Evolutionary conservation across 2,888 invertebrate genomes (phyloP), one percentile per base, ranked within the genome.

Genomic region (Resseliella maxima): DNA sequence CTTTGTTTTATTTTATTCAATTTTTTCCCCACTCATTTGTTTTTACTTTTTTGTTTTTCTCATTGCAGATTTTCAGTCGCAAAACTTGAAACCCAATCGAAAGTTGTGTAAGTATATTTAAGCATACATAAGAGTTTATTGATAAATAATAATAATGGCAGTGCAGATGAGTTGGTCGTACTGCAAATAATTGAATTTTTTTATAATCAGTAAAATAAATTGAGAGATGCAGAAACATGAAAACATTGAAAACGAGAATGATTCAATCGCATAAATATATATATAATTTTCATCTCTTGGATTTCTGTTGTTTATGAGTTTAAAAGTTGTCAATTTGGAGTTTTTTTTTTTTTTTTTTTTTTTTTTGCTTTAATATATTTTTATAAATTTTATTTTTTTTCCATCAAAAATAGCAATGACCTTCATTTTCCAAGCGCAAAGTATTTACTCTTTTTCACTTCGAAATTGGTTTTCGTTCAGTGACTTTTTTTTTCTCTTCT

Each of bases 391-490:
- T n/a, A n/a, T n/a, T n/a, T n/a, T n/a, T 59, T 59, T 59, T 59
- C 24, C 18, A 12, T 59, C 3, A n/a, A 24, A 81, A 64, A 64
- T 81, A 81, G 81, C 81, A 81, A 81, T 81, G 81, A 81, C 81
- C 81, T 81, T 81, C 59, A 59, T 5, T 24, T 27, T 59, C 21
- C 15, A 2, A 50, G 50, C 50, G 3, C 18, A 21, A n/a, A n/a
- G n/a, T 41, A 12, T 12, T 8, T 12, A 41, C 41, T 8, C 41
- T 8, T 12, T 8, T 12, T 8, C 41, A 41, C 41, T 8, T 41
- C 12, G 41, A 41, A 8, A 12, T 12, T 8, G 12, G 12, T 8
- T 41, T 41, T 41, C 41, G 5, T 5, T 12, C 41, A 41, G 5
- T 12, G 5, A 8, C 41, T 41, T 41, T 41, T 41, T 5, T 41